Conservation (phyloP, 2,888 invertebrate genomes). For the Melieria omissa region DNA sequence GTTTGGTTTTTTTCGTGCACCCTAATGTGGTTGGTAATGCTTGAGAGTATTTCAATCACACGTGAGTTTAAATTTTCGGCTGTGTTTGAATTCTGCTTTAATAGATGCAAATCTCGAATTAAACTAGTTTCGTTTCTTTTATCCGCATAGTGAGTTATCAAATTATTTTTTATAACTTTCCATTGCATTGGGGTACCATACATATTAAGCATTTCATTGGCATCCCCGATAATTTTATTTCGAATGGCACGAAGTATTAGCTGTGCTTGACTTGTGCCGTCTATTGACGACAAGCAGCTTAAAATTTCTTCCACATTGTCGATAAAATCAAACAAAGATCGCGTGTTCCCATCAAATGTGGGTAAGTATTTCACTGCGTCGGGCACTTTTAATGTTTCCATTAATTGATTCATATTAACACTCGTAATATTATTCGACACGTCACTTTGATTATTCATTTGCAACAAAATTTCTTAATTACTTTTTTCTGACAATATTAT, state of each 20-base stretch:
- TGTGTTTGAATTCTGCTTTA: conserved; percentile 36
- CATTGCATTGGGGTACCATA: conserved; percentile 41
- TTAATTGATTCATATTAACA: no score
- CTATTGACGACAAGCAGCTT: conserved; percentile 30
- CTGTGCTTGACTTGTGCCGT: conserved; percentile 30
- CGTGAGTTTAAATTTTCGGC: conserved; percentile 36
- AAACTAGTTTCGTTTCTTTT: conserved; percentile 27
- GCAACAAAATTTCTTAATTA: no score
- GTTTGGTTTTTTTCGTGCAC: conserved; percentile 40
- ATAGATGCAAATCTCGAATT: conserved; percentile 40
- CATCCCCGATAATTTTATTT: conserved; percentile 45
- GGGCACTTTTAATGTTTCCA: conserved; percentile 36
- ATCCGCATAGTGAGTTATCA: conserved; percentile 41
- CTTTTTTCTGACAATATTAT: no score
- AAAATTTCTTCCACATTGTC: conserved; percentile 42
- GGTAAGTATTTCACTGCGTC: conserved; percentile 42
- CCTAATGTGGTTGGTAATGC: conserved; percentile 39
- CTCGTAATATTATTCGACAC: no score
- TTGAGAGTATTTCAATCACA: conserved; percentile 41
- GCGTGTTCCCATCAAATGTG: conserved; percentile 37
- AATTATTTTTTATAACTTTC: conserved; percentile 42
- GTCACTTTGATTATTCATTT: no score
- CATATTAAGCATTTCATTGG: conserved; percentile 45
- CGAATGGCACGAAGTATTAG: conserved; percentile 42
- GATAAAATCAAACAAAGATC: conserved; percentile 37